These are phyloP conservation scores for Turritopsis rubra DNA, from an alignment of 30 jellyfish, hydroid and myxozoan species.

Conservation along the genomic window DNA sequence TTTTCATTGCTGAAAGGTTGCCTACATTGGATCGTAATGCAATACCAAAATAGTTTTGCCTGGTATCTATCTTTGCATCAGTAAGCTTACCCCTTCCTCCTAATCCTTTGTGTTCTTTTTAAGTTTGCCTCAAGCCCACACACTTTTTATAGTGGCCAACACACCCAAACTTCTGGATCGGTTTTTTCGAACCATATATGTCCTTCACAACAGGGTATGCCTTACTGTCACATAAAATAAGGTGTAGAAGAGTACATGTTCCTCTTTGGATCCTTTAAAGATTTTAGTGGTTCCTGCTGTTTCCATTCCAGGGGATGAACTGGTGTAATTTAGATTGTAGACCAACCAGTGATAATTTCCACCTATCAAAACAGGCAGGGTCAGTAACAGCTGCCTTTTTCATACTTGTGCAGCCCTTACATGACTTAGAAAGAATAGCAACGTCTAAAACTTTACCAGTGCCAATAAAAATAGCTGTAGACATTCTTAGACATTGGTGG, in stretches of 20 bases:
- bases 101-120: constrained; percentile 22
- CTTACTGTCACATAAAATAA: constrained; percentile 27
- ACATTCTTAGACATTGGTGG: not conserved
- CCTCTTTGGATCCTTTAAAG: constrained; percentile 6
- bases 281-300: not conserved
- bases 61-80: constrained; percentile 21
- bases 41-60: constrained; percentile 43
- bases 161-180: constrained; percentile 28
- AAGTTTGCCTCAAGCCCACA: constrained; percentile 24
- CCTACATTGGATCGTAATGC: constrained; percentile 34
- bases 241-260: constrained; percentile 16
- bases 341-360: not conserved
- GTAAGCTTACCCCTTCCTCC: constrained; percentile 48
- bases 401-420: not conserved
- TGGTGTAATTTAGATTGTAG: not conserved
- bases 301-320: constrained; percentile 9
- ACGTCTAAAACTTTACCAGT: not conserved
- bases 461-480: not conserved
- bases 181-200: constrained; percentile 4
- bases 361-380: not conserved
- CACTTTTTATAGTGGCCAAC: constrained; percentile 44
- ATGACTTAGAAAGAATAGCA: not conserved
- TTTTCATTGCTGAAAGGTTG: constrained; percentile 20
- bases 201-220: constrained; percentile 16
- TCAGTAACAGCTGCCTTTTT: not conserved